phyloP scores from a whole-genome alignment of 2,888 invertebrate species.

The Mythimna pallens region DNA sequence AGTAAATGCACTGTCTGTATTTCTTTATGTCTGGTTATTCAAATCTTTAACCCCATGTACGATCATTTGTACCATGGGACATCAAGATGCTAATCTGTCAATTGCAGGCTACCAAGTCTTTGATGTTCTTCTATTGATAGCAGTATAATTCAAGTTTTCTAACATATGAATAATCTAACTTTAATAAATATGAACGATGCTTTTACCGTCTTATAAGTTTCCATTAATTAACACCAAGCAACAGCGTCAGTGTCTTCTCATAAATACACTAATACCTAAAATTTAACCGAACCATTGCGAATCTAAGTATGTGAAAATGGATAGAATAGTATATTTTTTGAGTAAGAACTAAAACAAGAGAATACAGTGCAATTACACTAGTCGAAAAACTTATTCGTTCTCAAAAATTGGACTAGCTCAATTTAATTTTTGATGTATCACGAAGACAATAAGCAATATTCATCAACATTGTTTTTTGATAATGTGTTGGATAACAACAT shows the following conservation, averaged over 20 bases:
- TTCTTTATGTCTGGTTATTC: background rate
- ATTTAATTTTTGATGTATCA: constrained; percentile 22
- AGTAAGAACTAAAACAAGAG: background rate
- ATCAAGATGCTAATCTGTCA: background rate
- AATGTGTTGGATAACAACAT: background rate
- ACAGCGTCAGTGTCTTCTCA: background rate
- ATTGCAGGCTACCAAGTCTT: background rate
- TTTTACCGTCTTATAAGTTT: background rate
- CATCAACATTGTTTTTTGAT: constrained; percentile 15
- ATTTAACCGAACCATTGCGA: background rate
- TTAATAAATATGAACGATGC: background rate
- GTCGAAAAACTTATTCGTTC: background rate
- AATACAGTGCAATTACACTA: background rate
- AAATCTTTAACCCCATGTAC: background rate
- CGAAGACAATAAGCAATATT: constrained; percentile 39
- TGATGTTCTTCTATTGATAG: background rate
- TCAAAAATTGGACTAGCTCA: constrained; percentile 13
- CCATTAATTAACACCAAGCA: background rate
- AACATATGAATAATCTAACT: background rate
- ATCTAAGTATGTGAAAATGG: background rate
- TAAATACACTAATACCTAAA: background rate
- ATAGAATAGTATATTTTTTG: background rate
- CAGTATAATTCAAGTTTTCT: background rate
- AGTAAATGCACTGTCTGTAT: background rate
- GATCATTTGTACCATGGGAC: background rate